Conservation (phyloP, 92 coral and sea anemone species). For the Desmophyllum pertusum region DNA sequence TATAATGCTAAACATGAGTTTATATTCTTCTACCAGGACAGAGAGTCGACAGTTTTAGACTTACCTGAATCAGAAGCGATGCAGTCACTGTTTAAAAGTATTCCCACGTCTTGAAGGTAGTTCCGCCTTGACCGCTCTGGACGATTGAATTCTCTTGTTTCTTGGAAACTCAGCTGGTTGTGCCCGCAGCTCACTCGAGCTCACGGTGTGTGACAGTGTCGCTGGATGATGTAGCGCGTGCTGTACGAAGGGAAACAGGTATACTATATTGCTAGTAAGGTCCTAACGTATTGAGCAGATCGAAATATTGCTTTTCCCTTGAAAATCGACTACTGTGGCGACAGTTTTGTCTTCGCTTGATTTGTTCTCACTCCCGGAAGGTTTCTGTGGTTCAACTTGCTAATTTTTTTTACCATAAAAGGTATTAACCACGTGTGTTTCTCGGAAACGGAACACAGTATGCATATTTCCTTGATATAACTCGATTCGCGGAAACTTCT, state of each 20-base stretch:
- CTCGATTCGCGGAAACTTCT: not conserved
- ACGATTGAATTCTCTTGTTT: not conserved
- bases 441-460: not conserved
- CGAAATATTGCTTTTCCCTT: not conserved
- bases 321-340: not conserved
- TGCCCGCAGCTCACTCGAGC: too few species aligned
- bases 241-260: too few species aligned
- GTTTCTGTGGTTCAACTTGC: not conserved
- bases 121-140: not conserved
- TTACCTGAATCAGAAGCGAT: not conserved
- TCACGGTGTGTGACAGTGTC: too few species aligned
- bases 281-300: not conserved
- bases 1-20: too few species aligned
- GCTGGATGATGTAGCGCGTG: too few species aligned
- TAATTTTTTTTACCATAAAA: constrained; percentile 10
- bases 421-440: constrained; percentile 15
- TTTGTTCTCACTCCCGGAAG: not conserved
- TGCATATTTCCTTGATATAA: not conserved
- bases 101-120: constrained; percentile 2
- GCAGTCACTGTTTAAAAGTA: not conserved
- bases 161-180: not conserved
- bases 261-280: too few species aligned
- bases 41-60: not conserved
- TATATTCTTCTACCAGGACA: too few species aligned
- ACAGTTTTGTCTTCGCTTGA: not conserved